A percentile compares a stretch with the other conserved stretches of the same genome.
Conservation (phyloP, 2,888 invertebrate genomes). For the Caenorhabditis uteleia region DNA sequence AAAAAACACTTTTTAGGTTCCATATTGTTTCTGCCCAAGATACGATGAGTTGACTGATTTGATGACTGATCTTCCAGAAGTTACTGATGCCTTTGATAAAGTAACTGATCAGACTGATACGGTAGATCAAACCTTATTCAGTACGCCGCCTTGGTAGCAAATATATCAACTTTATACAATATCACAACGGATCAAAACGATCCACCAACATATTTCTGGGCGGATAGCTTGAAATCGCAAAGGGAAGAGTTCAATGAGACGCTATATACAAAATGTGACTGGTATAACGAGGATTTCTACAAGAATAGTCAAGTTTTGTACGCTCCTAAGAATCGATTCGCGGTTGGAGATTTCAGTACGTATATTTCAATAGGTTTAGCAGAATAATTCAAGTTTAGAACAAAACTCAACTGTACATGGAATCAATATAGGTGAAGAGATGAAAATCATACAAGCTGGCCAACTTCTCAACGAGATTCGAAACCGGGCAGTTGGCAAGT, state of each 20-base stretch:
- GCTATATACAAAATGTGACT: slow-evolving; percentile 16
- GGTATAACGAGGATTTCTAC: slow-evolving; percentile 30
- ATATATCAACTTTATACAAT: no score
- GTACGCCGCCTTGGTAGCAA: no score
- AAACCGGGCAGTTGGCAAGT: slow-evolving; percentile 8
- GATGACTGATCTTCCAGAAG: neutral
- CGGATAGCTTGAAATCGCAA: no score
- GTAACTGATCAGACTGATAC: no score
- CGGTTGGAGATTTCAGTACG: slow-evolving; percentile 25
- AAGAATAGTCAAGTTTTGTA: slow-evolving; percentile 6
- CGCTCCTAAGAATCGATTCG: slow-evolving; percentile 21
- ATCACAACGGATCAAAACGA: no score
- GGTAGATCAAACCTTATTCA: no score
- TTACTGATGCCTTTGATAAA: no score
- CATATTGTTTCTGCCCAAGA: no score
- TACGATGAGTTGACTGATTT: slow-evolving; percentile 11
- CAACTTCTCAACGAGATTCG: slow-evolving; percentile 19
- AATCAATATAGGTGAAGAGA: slow-evolving; percentile 23
- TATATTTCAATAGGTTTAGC: neutral
- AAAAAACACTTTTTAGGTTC: no score
- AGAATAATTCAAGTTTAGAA: neutral
- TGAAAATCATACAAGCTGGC: slow-evolving; percentile 16
- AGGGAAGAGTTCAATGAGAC: slow-evolving; percentile 24
- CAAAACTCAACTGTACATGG: slow-evolving; percentile 4
- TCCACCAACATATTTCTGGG: no score